Base-by-base conservation (phyloP, 1,140 invertebrate species). In the Ganaspis sp. region DNA sequence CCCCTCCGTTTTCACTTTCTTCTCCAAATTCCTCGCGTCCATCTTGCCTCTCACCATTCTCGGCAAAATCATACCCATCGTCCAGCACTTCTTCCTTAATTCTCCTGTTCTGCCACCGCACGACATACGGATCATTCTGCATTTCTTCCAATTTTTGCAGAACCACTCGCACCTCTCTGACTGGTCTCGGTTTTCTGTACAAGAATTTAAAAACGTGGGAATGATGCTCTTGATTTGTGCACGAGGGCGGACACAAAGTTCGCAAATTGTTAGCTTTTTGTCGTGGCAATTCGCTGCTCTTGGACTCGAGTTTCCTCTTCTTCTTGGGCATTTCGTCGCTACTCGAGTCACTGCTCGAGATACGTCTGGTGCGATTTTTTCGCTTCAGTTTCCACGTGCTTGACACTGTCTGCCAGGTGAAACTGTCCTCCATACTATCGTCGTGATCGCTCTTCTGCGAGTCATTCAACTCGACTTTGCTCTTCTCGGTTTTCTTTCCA, bases 371-470 rank as follows among this genome's bases (percentile, higher is more conserved):
- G 19, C 23, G 9, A 34, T 75, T 70, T 75, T 80, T 80, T 58
- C 78, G 74, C 70, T 38, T 77, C 11, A 75, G 72, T 69, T 80
- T 80, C 75, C 75, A 77, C 69, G 58, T 80, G 71, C 26, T n/a
- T 69, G 1, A 37, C 8, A 64, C n/a, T 26, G 15, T 26, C 21
- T 3, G 17, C 12, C 23, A 26, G 1, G 53, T 15, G 4, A 64
- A 64, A 64, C 8, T n/a, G 19, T 42, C 69, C 17, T 12, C 54
- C 6, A 8, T 74, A 15, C 17, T 69, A 17, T 69, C 49, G 15
- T 73, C 19, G 6, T 3, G 29, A 34, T 34, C 29, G 17, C 17
- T 69, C n/a, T 54, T 34, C 64, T 26, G 9, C 4, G n/a, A 12
- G 4, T 21, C n/a, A 15, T 74, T 29, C 9, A 21, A 0, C 29